phyloP scores from a whole-genome alignment of 2,888 invertebrate species.

The Plebejus melissa region DNA sequence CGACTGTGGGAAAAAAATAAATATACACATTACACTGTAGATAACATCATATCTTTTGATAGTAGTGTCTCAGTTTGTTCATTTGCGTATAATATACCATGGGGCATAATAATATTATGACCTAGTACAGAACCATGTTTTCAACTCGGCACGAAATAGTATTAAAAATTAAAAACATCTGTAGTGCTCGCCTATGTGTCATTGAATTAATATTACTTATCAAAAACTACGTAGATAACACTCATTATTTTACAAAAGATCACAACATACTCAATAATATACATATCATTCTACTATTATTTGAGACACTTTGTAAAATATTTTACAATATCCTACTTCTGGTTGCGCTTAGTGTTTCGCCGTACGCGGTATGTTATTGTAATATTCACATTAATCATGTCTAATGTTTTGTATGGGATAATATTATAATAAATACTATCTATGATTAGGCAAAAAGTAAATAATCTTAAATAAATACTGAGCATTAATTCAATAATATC shows the following conservation, averaged over 20 bases:
- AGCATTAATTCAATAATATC: neutral
- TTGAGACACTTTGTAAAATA: constrained; percentile 59
- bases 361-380: constrained; percentile 67
- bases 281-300: constrained; percentile 49
- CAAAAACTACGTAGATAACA: constrained; percentile 74
- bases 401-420: constrained; percentile 32
- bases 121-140: constrained; percentile 23
- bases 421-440: constrained; percentile 55
- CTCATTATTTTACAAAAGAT: constrained; percentile 69
- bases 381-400: constrained; percentile 62
- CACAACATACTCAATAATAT: constrained; percentile 59
- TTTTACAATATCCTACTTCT: constrained; percentile 53
- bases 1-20: constrained; percentile 23
- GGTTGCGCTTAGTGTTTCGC: constrained; percentile 48
- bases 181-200: constrained; percentile 25
- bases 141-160: constrained; percentile 13
- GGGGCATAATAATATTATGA: neutral
- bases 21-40: neutral
- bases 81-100: neutral
- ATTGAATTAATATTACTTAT: constrained; percentile 69
- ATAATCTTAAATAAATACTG: constrained; percentile 1
- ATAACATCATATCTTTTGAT: neutral
- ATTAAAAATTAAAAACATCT: neutral
- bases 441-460: constrained; percentile 43
- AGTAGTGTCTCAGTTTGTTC: neutral